Conservation (phyloP, 2,888 invertebrate genomes). For the Magallana nippona region DNA sequence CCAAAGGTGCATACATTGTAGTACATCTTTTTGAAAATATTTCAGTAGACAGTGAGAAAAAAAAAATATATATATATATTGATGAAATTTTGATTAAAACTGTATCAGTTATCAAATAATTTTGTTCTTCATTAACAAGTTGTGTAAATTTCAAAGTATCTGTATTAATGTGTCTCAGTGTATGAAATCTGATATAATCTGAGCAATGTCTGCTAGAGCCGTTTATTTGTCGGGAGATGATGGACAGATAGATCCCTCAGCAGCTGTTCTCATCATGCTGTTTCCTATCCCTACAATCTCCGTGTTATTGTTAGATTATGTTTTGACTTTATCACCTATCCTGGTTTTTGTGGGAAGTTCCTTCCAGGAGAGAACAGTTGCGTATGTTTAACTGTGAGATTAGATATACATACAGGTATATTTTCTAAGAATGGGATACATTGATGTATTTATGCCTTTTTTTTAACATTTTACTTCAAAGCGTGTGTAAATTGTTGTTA, state of each 20-base stretch:
- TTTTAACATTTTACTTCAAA: too few species aligned
- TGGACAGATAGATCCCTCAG: background rate
- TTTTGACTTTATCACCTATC: background rate
- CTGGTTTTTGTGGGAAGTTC: background rate
- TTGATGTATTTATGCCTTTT: too few species aligned
- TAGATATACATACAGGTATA: too few species aligned
- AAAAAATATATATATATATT: too few species aligned
- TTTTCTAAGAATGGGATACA: too few species aligned
- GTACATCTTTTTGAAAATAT: background rate
- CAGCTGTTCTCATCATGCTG: background rate
- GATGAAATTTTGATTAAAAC: too few species aligned
- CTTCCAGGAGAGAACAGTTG: background rate
- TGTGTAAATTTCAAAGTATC: too few species aligned
- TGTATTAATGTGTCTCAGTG: background rate
- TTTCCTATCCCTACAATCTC: background rate
- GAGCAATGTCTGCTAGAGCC: background rate
- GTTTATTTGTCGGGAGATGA: conserved; percentile 7
- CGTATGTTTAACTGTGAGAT: background rate
- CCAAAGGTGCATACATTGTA: background rate
- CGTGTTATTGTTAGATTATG: background rate
- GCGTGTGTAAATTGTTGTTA: too few species aligned
- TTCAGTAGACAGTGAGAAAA: too few species aligned
- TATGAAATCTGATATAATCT: background rate
- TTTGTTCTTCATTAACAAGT: too few species aligned
- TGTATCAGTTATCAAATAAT: too few species aligned